phyloP scores from a whole-genome alignment of 2,113 vertebrate species.

The Chaetops frenatus region DNA sequence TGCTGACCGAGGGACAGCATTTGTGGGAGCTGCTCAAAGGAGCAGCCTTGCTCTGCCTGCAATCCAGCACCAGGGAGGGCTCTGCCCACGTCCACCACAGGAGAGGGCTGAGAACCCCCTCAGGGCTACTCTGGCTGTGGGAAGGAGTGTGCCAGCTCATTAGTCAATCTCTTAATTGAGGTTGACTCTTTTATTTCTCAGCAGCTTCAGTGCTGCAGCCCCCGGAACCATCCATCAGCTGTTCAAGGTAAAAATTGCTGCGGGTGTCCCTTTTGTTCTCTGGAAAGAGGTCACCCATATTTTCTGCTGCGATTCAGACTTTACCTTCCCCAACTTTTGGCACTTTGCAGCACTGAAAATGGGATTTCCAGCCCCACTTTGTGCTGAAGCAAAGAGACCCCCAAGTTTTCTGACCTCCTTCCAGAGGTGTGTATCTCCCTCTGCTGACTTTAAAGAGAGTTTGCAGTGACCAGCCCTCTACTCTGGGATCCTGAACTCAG shows the following conservation, averaged over 20 bases:
- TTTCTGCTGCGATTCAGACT: not conserved
- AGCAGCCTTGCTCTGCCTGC: too few relatives aligned
- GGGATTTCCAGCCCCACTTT: not conserved
- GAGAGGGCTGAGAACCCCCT: not conserved
- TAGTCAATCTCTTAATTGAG: not conserved
- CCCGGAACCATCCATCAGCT: not conserved
- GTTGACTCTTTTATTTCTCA: not conserved
- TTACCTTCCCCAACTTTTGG: not conserved
- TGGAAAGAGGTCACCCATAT: not conserved
- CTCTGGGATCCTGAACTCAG: not conserved
- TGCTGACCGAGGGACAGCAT: not conserved
- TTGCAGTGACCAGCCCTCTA: not conserved
- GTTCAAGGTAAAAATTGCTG: not conserved
- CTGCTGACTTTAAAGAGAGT: not conserved
- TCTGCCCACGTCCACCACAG: accelerated
- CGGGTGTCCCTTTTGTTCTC: not conserved
- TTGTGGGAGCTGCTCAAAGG: not conserved
- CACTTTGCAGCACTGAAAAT: not conserved
- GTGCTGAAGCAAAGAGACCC: not conserved
- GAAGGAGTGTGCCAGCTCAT: not conserved
- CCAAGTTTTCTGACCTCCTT: not conserved
- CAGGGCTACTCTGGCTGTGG: not conserved
- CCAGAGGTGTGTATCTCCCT: not conserved
- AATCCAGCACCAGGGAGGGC: not conserved
- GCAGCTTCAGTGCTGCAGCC: not conserved